These are phyloP conservation scores for Dicranocentrus wangi DNA, from an alignment of 2,888 invertebrate species.

Conservation along the genomic window DNA sequence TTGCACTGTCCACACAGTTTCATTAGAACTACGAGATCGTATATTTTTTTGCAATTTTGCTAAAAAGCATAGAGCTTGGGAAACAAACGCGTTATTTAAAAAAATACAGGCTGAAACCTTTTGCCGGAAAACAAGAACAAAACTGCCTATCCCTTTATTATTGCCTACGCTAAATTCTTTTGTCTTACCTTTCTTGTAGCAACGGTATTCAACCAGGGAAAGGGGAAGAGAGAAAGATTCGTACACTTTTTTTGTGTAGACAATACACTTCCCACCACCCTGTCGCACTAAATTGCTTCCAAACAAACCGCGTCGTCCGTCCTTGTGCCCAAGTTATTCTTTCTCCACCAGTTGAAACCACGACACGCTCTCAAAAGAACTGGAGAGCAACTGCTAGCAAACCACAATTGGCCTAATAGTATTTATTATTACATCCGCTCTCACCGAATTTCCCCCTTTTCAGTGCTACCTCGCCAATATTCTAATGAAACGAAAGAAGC, in stretches of 20 bases:
- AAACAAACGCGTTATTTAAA: constrained; percentile 9
- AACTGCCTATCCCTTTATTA: no score
- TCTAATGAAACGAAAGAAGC: not conserved
- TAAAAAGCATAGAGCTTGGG: not conserved
- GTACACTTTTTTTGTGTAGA: constrained; percentile 19
- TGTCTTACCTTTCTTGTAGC: no score
- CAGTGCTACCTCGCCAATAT: no score
- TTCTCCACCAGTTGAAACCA: not conserved
- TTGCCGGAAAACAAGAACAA: not conserved
- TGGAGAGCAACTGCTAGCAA: not conserved
- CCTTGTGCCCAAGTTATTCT: no score
- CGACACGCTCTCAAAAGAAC: not conserved
- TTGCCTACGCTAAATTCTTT: no score
- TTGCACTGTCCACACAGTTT: no score
- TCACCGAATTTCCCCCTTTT: not conserved
- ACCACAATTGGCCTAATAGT: not conserved
- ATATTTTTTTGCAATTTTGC: not conserved
- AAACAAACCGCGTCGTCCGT: not conserved
- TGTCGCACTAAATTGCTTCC: not conserved
- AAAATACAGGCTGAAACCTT: not conserved
- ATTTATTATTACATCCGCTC: not conserved
- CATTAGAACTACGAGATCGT: no score
- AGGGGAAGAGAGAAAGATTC: not conserved
- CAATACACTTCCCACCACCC: not conserved
- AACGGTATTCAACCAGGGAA: not conserved